These are phyloP conservation scores for Carterocephalus palaemon DNA, from an alignment of 2,888 invertebrate genomes.

Conservation along the genomic window DNA sequence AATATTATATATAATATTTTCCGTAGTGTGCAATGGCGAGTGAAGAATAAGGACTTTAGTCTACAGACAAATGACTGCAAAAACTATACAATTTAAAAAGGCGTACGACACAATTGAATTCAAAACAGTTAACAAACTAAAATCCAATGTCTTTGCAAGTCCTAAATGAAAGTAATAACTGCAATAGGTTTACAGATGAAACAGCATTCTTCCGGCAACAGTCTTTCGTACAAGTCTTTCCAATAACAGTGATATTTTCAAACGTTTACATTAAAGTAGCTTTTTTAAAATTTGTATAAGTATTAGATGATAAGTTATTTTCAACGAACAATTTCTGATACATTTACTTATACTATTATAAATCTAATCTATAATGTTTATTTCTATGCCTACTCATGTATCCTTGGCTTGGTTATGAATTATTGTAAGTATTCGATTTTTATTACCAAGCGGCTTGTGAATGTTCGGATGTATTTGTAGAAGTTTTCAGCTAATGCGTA, in stretches of 20 bases:
- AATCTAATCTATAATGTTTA: constrained; percentile 39
- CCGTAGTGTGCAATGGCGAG: too few species aligned
- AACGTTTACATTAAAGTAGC: constrained; percentile 49
- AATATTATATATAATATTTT: too few species aligned
- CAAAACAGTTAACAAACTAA: too few species aligned
- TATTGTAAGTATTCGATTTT: constrained; percentile 17
- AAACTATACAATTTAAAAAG: too few species aligned
- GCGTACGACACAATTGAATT: too few species aligned
- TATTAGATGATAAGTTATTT: constrained; percentile 51
- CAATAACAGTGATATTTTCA: constrained; percentile 68
- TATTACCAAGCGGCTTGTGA: constrained; percentile 2
- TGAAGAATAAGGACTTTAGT: too few species aligned
- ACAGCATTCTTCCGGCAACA: constrained; percentile 21
- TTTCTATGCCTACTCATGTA: constrained; percentile 39
- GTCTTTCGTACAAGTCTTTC: constrained; percentile 48
- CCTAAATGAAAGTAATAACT: constrained; percentile 2
- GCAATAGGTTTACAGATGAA: constrained; percentile 3
- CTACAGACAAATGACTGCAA: too few species aligned
- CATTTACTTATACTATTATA: constrained; percentile 34
- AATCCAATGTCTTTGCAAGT: too few species aligned
- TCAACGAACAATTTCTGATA: constrained; percentile 58
- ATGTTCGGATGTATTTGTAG: constrained; percentile 4
- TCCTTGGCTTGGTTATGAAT: constrained; percentile 36
- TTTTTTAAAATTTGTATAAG: constrained; percentile 56
- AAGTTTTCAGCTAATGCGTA: too few species aligned